A percentile compares a stretch with the other conserved stretches of the same genome.
Evolutionary conservation across 2,888 invertebrate genomes (phyloP).

Genomic region (Amiota minor): DNA sequence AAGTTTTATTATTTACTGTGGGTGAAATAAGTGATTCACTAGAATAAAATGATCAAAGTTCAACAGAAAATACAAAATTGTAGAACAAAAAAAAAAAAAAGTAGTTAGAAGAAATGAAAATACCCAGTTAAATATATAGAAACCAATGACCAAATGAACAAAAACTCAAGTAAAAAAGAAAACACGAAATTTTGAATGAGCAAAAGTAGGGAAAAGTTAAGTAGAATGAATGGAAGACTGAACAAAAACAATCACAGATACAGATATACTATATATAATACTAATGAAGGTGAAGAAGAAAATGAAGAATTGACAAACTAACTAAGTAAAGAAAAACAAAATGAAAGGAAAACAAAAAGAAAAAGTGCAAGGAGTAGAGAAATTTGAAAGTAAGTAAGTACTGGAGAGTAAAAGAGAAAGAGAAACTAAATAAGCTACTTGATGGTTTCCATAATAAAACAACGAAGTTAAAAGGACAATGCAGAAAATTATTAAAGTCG

Average conservation of each 20-base stretch:
- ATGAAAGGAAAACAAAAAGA: constrained; percentile 17
- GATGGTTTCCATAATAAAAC: constrained; percentile 7
- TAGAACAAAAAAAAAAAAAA: neutral
- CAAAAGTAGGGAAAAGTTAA: neutral
- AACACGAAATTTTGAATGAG: neutral
- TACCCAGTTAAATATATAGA: neutral
- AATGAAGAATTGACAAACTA: constrained; percentile 1
- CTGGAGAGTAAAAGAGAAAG: neutral
- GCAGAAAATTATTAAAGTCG: neutral
- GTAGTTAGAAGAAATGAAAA: neutral
- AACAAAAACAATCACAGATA: neutral
- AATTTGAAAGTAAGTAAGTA: no score
- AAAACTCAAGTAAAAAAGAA: no score
- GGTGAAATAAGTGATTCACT: no score
- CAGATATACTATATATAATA: neutral
- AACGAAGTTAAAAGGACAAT: neutral
- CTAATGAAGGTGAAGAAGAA: constrained; percentile 2
- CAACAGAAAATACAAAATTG: no score
- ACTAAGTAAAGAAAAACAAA: neutral
- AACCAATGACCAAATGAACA: no score
- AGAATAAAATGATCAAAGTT: no score
- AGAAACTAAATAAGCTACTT: neutral
- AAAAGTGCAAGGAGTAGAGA: neutral
- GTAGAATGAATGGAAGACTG: neutral
- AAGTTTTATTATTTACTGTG: no score